Conservation (phyloP, 2,113 vertebrate species). For the Bubo blakistoni region DNA sequence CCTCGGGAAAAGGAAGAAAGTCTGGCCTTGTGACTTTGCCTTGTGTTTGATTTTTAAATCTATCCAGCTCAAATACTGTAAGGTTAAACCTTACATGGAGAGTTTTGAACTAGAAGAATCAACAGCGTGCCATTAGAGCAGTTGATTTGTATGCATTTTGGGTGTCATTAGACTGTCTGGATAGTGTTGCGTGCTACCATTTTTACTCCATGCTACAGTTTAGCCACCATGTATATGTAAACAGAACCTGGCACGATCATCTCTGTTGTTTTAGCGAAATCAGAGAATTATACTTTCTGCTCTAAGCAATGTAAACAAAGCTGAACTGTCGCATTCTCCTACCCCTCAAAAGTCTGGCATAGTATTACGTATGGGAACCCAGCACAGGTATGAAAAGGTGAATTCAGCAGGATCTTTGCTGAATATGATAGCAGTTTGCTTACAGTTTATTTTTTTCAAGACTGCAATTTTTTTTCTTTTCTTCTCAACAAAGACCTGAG, state of each 20-base stretch:
- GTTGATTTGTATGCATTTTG: background rate
- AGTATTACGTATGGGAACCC: background rate
- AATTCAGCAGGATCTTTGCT: background rate
- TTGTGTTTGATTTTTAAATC: background rate
- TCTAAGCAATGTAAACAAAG: background rate
- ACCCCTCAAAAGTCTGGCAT: background rate
- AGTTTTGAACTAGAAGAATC: background rate
- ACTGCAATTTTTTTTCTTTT: background rate
- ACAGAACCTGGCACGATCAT: background rate
- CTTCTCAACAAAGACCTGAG: background rate
- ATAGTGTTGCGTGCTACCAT: background rate
- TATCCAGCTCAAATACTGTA: background rate
- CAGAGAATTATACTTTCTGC: background rate
- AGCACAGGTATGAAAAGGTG: background rate
- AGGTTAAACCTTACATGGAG: background rate
- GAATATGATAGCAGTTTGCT: background rate
- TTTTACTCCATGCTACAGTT: background rate
- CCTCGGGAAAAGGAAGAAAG: background rate
- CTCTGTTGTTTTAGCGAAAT: background rate
- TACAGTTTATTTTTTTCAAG: background rate
- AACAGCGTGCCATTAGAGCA: background rate
- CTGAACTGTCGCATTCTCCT: background rate
- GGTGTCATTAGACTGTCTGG: background rate
- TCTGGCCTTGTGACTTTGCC: background rate
- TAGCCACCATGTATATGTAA: background rate